A percentile compares a stretch with the other conserved stretches of the same genome.
These are phyloP conservation scores for Listronotus bonariensis DNA, from an alignment of 1,140 invertebrate genomes.

Conservation along the genomic window DNA sequence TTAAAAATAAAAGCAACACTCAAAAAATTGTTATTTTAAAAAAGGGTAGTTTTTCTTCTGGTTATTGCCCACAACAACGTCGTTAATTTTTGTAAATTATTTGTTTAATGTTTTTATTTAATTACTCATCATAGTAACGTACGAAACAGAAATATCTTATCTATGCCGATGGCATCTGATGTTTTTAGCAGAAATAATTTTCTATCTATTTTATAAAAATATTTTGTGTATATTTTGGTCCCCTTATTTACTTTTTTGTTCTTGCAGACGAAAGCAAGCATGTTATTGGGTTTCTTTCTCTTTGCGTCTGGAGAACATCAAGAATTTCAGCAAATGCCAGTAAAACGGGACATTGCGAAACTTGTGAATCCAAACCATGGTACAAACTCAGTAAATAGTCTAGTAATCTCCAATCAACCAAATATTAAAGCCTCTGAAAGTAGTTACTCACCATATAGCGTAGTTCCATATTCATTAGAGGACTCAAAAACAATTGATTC, in stretches of 20 bases:
- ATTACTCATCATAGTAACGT: no score
- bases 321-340: not conserved
- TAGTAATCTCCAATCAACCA: not conserved
- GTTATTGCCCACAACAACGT: no score
- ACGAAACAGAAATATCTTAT: no score
- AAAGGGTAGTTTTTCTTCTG: no score
- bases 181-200: no score
- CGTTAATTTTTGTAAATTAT: no score
- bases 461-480: slow-evolving; percentile 5
- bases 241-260: not conserved
- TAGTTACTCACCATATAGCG: slow-evolving; percentile 3
- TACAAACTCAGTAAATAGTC: not conserved
- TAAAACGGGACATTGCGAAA: not conserved
- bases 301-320: not conserved
- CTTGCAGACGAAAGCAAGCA: not conserved
- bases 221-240: not conserved
- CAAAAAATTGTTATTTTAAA: no score
- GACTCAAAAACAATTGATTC: slow-evolving; percentile 1
- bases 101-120: no score
- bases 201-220: not conserved
- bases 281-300: not conserved
- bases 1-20: no score
- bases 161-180: no score
- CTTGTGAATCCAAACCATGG: not conserved
- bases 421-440: not conserved